Evolutionary conservation across 2,888 invertebrate genomes (phyloP).

Genomic region (Nycteola revayana): DNA sequence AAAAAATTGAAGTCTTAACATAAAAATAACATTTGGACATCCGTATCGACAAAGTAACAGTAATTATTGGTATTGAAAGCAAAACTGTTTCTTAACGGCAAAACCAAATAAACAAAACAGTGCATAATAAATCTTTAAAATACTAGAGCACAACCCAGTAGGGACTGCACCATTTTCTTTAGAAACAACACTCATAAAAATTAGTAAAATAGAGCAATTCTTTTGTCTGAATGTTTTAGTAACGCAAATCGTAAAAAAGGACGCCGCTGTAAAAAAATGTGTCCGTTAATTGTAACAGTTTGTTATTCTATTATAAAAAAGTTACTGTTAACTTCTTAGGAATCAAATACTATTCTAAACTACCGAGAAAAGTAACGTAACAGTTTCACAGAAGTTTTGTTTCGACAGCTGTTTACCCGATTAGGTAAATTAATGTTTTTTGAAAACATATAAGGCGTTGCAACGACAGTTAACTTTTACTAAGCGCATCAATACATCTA

Average conservation of each 20-base stretch:
- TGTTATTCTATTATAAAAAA: conserved; percentile 23
- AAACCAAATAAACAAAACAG: conserved; percentile 18
- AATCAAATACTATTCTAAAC: neutral
- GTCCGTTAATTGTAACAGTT: conserved; percentile 65
- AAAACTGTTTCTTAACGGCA: conserved; percentile 23
- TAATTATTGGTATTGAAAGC: conserved; percentile 18
- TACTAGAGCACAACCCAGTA: conserved; percentile 15
- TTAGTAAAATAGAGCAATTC: conserved; percentile 62
- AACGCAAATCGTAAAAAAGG: conserved; percentile 27
- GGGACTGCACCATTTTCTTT: conserved; percentile 53
- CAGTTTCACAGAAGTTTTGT: too few relatives aligned
- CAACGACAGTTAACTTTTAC: too few relatives aligned
- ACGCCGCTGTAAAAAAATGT: conserved; percentile 34
- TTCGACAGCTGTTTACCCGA: too few relatives aligned
- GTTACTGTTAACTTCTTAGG: conserved; percentile 19
- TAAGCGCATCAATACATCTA: too few relatives aligned
- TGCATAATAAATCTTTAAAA: conserved; percentile 27
- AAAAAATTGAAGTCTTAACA: too few relatives aligned
- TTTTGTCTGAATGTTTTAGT: conserved; percentile 43
- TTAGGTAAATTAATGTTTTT: too few relatives aligned
- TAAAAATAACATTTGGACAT: too few relatives aligned
- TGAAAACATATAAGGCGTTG: too few relatives aligned
- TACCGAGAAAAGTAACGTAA: neutral
- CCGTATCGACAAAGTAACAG: too few relatives aligned
- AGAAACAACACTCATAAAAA: conserved; percentile 50